Conservation (phyloP, 1,140 invertebrate genomes). For the Penaeus japonicus region DNA sequence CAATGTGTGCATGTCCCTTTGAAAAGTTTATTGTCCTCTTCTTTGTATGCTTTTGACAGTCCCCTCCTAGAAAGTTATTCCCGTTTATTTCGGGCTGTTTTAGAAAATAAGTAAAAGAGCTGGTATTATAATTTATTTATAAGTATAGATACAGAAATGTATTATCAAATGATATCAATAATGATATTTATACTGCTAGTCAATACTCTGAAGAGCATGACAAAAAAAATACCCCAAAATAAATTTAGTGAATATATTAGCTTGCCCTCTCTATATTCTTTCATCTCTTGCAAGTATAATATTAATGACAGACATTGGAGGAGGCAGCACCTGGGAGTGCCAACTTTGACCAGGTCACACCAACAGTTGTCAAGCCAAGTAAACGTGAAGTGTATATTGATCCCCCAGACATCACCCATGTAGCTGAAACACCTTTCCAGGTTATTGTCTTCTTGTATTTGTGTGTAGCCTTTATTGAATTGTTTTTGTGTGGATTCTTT, state of each 20-base stretch:
- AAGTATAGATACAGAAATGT: too few relatives aligned
- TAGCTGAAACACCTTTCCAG: constrained; percentile 40
- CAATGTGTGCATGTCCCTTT: too few relatives aligned
- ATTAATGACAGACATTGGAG: constrained; percentile 30
- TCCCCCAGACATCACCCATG: constrained; percentile 24
- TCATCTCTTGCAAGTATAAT: background rate
- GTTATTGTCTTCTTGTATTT: constrained; percentile 10
- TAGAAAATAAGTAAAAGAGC: background rate
- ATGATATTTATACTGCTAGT: too few relatives aligned
- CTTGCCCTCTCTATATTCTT: background rate
- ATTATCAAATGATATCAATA: too few relatives aligned
- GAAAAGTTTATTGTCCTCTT: too few relatives aligned
- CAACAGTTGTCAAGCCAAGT: constrained; percentile 38
- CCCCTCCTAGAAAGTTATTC: too few relatives aligned
- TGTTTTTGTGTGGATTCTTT: background rate
- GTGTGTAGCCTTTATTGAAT: background rate
- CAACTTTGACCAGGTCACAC: constrained; percentile 40
- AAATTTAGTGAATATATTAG: background rate
- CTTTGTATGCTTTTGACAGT: too few relatives aligned
- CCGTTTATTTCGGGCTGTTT: too few relatives aligned
- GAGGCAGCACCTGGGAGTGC: constrained; percentile 13
- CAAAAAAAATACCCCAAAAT: background rate
- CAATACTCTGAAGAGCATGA: background rate
- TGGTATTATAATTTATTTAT: background rate
- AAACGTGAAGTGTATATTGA: constrained; percentile 29